Evolutionary conservation across 2,888 invertebrate species (phyloP).

Genomic region (Nezara viridula): DNA sequence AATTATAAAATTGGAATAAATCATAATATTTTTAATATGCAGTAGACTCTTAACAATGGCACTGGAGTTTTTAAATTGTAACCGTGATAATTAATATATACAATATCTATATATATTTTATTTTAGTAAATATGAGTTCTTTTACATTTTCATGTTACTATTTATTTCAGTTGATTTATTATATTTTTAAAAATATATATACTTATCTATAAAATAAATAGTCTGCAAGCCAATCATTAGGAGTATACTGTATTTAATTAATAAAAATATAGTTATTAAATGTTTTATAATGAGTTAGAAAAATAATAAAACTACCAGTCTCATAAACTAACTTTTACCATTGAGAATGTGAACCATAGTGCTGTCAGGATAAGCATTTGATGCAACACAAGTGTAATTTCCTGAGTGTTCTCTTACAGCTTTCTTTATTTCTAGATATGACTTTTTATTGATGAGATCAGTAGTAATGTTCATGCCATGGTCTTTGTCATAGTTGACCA

Average conservation of each 20-base stretch:
- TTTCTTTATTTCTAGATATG: slow-evolving; percentile 72
- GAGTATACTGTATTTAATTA: background rate
- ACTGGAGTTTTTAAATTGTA: too few relatives aligned
- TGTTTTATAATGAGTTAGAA: background rate
- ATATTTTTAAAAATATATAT: too few relatives aligned
- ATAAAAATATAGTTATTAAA: too few relatives aligned
- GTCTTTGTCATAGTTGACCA: slow-evolving; percentile 92
- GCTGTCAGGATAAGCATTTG: slow-evolving; percentile 89
- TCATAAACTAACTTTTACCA: slow-evolving; percentile 73
- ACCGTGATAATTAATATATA: too few relatives aligned
- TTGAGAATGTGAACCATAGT: slow-evolving; percentile 92
- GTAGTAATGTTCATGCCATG: slow-evolving; percentile 90
- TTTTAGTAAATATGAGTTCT: too few relatives aligned
- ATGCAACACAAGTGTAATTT: slow-evolving; percentile 90
- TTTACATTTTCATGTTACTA: too few relatives aligned
- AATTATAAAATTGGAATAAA: too few relatives aligned
- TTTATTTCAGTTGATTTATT: too few relatives aligned
- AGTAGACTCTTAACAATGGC: too few relatives aligned
- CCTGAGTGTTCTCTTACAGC: slow-evolving; percentile 83
- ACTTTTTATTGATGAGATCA: slow-evolving; percentile 76
- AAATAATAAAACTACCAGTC: slow-evolving; percentile 12
- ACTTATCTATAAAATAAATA: background rate
- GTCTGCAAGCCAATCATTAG: background rate
- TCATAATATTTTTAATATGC: too few relatives aligned
- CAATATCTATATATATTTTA: too few relatives aligned